Evolutionary conservation across 2,888 invertebrate genomes (phyloP).

Genomic region (Catocala sponsa): DNA sequence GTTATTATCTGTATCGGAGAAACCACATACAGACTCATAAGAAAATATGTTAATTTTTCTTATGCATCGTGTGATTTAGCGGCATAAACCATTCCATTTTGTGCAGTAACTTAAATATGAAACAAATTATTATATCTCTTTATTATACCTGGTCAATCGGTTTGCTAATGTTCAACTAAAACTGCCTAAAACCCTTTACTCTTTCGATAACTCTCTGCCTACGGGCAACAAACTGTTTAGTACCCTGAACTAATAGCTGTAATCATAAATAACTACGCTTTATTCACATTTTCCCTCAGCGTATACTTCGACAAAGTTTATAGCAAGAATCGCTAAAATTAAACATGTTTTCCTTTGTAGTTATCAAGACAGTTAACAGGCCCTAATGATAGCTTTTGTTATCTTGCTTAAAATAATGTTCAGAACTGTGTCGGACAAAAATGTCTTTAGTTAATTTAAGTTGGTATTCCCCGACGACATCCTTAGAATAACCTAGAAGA

Average conservation of each 20-base stretch:
- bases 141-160: no score
- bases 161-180: background rate
- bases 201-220: background rate
- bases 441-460: constrained; percentile 33
- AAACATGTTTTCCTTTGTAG: constrained; percentile 1
- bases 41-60: no score
- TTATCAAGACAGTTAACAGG: constrained; percentile 25
- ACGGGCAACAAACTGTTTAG: background rate
- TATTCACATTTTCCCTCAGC: no score
- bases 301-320: background rate
- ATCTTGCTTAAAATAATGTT: constrained; percentile 28
- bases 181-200: background rate
- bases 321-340: background rate
- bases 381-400: constrained; percentile 19
- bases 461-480: constrained; percentile 24
- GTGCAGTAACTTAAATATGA: no score
- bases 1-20: no score
- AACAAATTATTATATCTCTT: no score
- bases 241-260: background rate
- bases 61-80: no score
- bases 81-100: no score
- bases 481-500: constrained; percentile 15
- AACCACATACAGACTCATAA: no score
- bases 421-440: constrained; percentile 23
- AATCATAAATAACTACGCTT: no score